Evolutionary conservation across 2,113 vertebrate genomes (phyloP).

Genomic region (Argyrosomus japonicus): DNA sequence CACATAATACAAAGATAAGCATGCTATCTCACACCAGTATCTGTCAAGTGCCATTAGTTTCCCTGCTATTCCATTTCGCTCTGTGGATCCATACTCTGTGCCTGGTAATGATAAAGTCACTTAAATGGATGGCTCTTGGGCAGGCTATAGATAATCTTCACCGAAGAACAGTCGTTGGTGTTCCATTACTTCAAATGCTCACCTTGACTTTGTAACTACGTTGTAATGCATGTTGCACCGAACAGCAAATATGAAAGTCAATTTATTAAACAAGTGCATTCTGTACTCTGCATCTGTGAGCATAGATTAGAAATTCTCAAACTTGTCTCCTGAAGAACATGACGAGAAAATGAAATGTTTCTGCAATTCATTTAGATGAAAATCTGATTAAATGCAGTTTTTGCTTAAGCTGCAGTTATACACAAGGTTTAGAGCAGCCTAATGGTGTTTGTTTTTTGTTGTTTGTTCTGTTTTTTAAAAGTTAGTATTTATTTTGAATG

Average conservation of each 20-base stretch:
- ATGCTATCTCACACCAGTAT: constrained; percentile 75
- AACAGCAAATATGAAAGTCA: constrained; percentile 20
- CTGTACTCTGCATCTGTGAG: not conserved
- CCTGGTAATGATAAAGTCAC: constrained; percentile 78
- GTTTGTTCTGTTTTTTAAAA: not conserved
- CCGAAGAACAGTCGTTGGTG: constrained; percentile 59
- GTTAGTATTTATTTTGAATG: not conserved
- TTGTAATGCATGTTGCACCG: constrained; percentile 25
- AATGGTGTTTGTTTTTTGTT: not conserved
- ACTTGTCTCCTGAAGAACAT: constrained; percentile 17
- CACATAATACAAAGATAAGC: constrained; percentile 80
- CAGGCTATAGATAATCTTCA: constrained; percentile 66
- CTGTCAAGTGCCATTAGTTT: constrained; percentile 82
- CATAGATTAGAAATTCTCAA: not conserved
- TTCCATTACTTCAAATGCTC: constrained; percentile 50
- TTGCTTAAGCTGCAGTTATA: not conserved
- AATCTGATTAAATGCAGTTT: constrained; percentile 10
- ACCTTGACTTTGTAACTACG: constrained; percentile 58
- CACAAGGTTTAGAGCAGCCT: not conserved
- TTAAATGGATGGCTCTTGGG: constrained; percentile 76
- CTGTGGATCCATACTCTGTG: constrained; percentile 67
- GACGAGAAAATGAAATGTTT: constrained; percentile 14
- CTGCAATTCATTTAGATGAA: constrained; percentile 1
- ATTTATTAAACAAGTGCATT: constrained; percentile 42
- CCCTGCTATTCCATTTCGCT: constrained; percentile 74